A percentile compares a stretch with the other conserved stretches of the same genome.
These are phyloP conservation scores for Ormyrus nitidulus DNA, from an alignment of 2,888 invertebrate genomes.

Conservation along the genomic window DNA sequence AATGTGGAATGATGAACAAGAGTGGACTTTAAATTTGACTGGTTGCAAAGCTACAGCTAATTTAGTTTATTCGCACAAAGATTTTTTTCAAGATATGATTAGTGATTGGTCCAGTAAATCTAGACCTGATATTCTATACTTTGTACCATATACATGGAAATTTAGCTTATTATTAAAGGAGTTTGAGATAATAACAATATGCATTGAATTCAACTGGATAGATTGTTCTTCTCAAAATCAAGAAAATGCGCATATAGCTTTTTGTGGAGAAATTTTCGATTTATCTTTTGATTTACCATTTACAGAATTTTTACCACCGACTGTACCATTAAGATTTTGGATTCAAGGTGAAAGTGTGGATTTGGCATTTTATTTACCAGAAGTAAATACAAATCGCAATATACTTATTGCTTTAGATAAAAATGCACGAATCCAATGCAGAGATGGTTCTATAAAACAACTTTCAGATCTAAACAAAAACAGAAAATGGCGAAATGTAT, in stretches of 20 bases:
- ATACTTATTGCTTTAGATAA: constrained; percentile 90
- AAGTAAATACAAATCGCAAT: constrained; percentile 91
- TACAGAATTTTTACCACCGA: constrained; percentile 93
- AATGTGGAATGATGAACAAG: constrained; percentile 97
- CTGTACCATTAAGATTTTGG: constrained; percentile 92
- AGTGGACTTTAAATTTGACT: constrained; percentile 93
- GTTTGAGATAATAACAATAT: constrained; percentile 94
- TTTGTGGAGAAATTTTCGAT: constrained; percentile 95
- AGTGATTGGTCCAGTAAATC: constrained; percentile 98
- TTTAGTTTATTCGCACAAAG: constrained; percentile 95
- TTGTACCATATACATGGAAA: constrained; percentile 98
- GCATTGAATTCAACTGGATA: constrained; percentile 99
- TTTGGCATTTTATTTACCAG: constrained; percentile 92
- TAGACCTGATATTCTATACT: constrained; percentile 93
- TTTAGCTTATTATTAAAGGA: constrained; percentile 93
- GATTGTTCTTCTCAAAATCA: constrained; percentile 97
- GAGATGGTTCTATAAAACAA: constrained; percentile 81
- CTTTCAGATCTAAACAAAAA: constrained; percentile 76
- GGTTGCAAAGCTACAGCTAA: constrained; percentile 96
- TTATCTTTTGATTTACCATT: constrained; percentile 96
- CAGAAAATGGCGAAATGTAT: constrained; percentile 90
- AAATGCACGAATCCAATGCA: constrained; percentile 89
- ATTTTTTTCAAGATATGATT: constrained; percentile 94
- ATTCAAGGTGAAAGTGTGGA: constrained; percentile 97
- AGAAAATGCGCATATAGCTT: constrained; percentile 95